Evolutionary conservation across 1,140 invertebrate species (phyloP).

Genomic region (Carposina sasakii): DNA sequence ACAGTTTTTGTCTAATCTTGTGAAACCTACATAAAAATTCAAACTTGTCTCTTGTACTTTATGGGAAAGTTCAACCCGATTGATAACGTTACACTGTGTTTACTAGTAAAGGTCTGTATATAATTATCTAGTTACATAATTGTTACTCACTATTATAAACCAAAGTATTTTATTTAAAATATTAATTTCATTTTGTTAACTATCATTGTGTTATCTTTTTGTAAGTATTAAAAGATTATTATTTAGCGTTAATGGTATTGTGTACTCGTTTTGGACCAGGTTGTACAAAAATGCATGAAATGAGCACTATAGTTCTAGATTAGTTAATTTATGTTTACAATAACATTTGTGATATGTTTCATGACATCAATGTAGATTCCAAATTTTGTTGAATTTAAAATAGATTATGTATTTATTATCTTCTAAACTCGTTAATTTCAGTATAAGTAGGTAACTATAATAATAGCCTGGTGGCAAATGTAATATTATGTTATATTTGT

Average conservation of each 20-base stretch:
- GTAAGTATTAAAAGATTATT: constrained; percentile 31
- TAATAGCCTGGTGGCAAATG: constrained; percentile 37
- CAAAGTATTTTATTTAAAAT: constrained; percentile 56
- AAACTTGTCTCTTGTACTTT: too few species aligned
- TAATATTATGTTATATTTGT: constrained; percentile 43
- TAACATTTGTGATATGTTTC: constrained; percentile 25
- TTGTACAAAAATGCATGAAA: neutral
- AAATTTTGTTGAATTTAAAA: too few species aligned
- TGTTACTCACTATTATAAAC: constrained; percentile 46
- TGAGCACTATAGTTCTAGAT: neutral
- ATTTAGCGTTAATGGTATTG: constrained; percentile 28
- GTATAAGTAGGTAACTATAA: too few species aligned
- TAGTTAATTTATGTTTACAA: constrained; percentile 22
- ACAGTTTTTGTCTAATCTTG: too few species aligned
- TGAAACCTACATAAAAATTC: too few species aligned
- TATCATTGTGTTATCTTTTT: constrained; percentile 23
- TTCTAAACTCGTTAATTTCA: too few species aligned
- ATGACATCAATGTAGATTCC: too few species aligned
- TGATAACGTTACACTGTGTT: too few species aligned
- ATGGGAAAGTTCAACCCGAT: too few species aligned
- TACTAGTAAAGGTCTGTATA: too few species aligned
- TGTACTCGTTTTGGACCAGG: constrained; percentile 38
- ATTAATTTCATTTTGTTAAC: constrained; percentile 28
- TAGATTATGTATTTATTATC: too few species aligned
- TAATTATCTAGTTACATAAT: too few species aligned